Evolutionary conservation across 2,113 vertebrate species (phyloP), one percentile per base, ranked within the genome.

Genomic region (Podarcis raffonei): DNA sequence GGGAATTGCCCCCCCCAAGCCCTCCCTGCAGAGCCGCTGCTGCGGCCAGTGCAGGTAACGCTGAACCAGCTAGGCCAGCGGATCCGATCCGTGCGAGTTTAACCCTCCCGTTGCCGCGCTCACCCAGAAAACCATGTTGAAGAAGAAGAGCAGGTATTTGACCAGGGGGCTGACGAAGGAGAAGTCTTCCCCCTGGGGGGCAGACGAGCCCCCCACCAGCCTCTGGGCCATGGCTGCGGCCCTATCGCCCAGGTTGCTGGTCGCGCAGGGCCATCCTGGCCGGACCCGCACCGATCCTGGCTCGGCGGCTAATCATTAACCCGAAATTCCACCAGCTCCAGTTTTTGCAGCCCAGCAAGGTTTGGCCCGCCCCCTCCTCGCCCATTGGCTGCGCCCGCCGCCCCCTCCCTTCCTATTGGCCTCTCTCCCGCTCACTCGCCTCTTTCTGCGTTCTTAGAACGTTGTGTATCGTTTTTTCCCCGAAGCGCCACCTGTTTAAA

Each of bases 121-220:
- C 96, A 99, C 98, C 98, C 98, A 99, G 90, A 99, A 99, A 42
- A 99, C 91, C 89, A 97, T 96, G 94, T 99, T 99, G 94, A 99
- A 99, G 81, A 98, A 87, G 95, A 99, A 99, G 5, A 99, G 97
- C 39, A 98, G 96, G 93, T 98, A 99, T 93, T 99, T 99, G 86
- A 98, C 97, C 89, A 97, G 90, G 4, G 97, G 97, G 79, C 96
- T 99, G 92, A 99, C 97, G 93, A 97, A 98, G 8, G 96, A 96
- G 95, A 97, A 98, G 72, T 98, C 97, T n/a, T 98, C 94, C 78
- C 94, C 93, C 3, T 42, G 35, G 69, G 87, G n/a, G 65, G 48
- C 82, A 59, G n/a, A 86, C 85, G 87, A 85, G 32, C 39, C 86
- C 66, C 92, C 82, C 85, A 37, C 92, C 83, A 83, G 84, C 91